Base-by-base conservation (phyloP, 2,113 vertebrate species). In the Ursus arctos region DNA sequence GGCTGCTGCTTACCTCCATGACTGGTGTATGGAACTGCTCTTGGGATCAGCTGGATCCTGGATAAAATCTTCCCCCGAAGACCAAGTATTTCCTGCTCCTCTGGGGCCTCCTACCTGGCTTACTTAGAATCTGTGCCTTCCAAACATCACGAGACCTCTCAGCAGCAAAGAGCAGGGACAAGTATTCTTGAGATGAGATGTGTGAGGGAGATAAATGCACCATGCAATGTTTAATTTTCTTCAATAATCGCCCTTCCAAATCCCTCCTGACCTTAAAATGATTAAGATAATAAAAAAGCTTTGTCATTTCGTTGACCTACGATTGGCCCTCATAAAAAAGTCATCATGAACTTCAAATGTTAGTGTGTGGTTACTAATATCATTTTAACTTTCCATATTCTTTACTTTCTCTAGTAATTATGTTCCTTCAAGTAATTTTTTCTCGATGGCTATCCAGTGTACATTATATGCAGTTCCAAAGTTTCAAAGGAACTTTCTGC, bases 311-410 rank as follows among this genome's bases (percentile, higher is more conserved):
- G 14, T 88, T 97, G 97, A 94, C 93, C 81, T 91, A 65, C 69
- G n/a, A 81, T 36, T 96, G 69, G 22, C 57, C 65, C 53, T 91
- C 92, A 96, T 91, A 91, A 97, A 95, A 97, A 95, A 87, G 36
- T 89, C 95, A 95, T 89, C 71, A 51, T 51, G 74, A 96, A 84
- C 77, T 98, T 97, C 88, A 96, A 97, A 95, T 91, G 82, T 96
- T 95, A 97, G 92, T 92, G 43, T 94, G 69, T 92, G 33, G 76
- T 69, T 96, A 65, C 87, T 95, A 89, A 95, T 94, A 85, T 61
- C 51, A 74, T 90, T 85, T 97, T 95, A 96, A 81, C 71, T 86
- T 97, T 67, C 31, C 21, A 95, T 84, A 87, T 93, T 95, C 77
- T 92, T 88, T 83, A 74, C 55, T 92, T 97, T 96, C 55, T 92